Evolutionary conservation across 2,113 vertebrate species (phyloP), one percentile per base, ranked within the genome.

Genomic region (Theristicus caerulescens): DNA sequence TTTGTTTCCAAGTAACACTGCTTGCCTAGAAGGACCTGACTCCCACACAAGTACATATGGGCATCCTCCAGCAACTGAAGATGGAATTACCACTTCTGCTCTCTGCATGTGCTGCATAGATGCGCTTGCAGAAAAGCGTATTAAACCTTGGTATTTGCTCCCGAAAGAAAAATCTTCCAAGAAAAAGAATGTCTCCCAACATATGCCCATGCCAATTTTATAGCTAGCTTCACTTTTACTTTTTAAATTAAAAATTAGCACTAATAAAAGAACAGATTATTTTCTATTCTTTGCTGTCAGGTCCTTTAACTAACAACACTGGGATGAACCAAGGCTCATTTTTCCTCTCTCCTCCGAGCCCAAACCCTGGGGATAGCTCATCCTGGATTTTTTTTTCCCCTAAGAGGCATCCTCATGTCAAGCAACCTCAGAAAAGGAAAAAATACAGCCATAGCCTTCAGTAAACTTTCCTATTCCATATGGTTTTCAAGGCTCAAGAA

Each of bases 11-110:
- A 52, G 42, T n/a, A 69, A 31, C 36, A 13, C 47, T 5, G 16
- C 46, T 26, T 55, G 32, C 66, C 58, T 5, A 27, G 19, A 52
- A 66, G 80, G 67, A 74, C 80, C 55, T 1, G 7, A 22, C 51
- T 83, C 44, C 69, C 71, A 51, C 1, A 3, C 31, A 36, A 20
- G 40, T 27, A 19, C 25, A 9, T 2, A 5, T 0, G 1, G 24
- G 40, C 57, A 64, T 82, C 84, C 61, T 32, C 21, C 55, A 40
- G 49, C 34, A 79, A 27, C 42, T 12, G 12, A 13, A 10, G 22
- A 32, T 16, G 51, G 44, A 59, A 62, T n/a, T 54, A 15, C 2
- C 70, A 6, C 61, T n/a, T 32, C 58, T 16, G 22, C 42, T 55
- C 7, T 6, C 55, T 12, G 17, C 18, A 7, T 4, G n/a, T 26